Conservation (phyloP, 2,797 vertebrate species). For the Momotus momota region DNA sequence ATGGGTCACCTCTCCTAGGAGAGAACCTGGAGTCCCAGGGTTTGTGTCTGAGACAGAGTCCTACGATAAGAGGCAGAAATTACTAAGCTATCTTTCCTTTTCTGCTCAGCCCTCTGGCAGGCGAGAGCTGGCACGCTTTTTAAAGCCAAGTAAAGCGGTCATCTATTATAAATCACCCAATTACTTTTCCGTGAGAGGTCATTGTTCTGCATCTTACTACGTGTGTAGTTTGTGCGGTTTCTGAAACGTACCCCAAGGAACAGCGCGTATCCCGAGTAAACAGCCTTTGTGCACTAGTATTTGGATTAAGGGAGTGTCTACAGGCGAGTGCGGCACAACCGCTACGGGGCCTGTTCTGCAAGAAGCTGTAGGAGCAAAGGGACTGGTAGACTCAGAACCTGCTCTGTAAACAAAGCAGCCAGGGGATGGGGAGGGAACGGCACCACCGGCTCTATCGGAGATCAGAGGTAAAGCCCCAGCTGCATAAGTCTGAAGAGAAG, state of each 20-base stretch:
- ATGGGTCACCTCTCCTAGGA: not conserved
- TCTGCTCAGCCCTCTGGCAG: not conserved
- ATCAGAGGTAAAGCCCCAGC: not conserved
- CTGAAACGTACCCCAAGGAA: not conserved
- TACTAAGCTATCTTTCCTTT: fast-evolving
- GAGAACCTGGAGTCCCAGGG: not conserved
- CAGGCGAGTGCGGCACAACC: not conserved
- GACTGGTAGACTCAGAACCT: not conserved
- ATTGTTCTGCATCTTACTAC: not conserved
- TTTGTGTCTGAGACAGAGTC: not conserved
- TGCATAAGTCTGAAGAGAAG: not conserved
- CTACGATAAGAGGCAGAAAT: not conserved
- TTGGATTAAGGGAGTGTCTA: slow-evolving; percentile 15
- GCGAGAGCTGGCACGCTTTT: not conserved
- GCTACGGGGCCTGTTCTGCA: not conserved
- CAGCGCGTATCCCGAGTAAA: not conserved
- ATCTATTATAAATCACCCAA: not conserved
- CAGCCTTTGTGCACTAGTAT: not conserved
- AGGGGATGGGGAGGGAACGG: not conserved
- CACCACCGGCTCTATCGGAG: fast-evolving
- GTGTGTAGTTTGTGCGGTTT: not conserved
- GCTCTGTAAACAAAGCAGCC: not conserved
- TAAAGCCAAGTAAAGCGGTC: not conserved
- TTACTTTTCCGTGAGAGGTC: not conserved
- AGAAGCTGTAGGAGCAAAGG: not conserved